Evolutionary conservation across 2,113 vertebrate species (phyloP).

Genomic region (Syrmaticus mikado): DNA sequence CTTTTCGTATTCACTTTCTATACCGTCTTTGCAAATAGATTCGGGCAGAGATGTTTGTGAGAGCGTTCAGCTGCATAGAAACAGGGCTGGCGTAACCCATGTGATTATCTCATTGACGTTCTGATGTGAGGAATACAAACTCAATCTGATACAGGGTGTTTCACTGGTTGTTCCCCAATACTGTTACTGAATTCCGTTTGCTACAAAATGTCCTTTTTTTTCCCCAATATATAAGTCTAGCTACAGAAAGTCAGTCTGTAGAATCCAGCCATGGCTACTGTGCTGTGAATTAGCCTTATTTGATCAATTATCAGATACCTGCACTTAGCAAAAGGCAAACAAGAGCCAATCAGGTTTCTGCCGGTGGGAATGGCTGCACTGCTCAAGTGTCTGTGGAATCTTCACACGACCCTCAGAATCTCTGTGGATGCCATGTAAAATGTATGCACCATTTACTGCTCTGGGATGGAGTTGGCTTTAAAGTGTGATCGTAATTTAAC

Average conservation of each 20-base stretch:
- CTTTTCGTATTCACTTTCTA: constrained; percentile 31
- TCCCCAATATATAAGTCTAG: constrained; percentile 70
- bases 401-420: constrained; percentile 34
- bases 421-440: constrained; percentile 67
- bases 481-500: constrained; percentile 74
- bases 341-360: constrained; percentile 73
- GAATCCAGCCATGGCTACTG: constrained; percentile 71
- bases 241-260: constrained; percentile 75
- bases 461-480: constrained; percentile 74
- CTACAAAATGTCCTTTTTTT: constrained; percentile 69
- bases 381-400: constrained; percentile 40
- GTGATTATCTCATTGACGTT: constrained; percentile 60
- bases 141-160: constrained; percentile 37
- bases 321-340: constrained; percentile 78
- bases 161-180: constrained; percentile 72
- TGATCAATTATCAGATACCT: constrained; percentile 77
- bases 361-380: constrained; percentile 45
- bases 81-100: constrained; percentile 36
- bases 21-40: constrained; percentile 10
- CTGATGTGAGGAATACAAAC: constrained; percentile 54
- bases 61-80: constrained; percentile 69
- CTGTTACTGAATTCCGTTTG: constrained; percentile 71
- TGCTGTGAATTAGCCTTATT: constrained; percentile 77
- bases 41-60: constrained; percentile 32
- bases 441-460: constrained; percentile 67